Evolutionary conservation across 2,113 vertebrate species (phyloP), one percentile per base, ranked within the genome.

Genomic region (Alouatta palliata): DNA sequence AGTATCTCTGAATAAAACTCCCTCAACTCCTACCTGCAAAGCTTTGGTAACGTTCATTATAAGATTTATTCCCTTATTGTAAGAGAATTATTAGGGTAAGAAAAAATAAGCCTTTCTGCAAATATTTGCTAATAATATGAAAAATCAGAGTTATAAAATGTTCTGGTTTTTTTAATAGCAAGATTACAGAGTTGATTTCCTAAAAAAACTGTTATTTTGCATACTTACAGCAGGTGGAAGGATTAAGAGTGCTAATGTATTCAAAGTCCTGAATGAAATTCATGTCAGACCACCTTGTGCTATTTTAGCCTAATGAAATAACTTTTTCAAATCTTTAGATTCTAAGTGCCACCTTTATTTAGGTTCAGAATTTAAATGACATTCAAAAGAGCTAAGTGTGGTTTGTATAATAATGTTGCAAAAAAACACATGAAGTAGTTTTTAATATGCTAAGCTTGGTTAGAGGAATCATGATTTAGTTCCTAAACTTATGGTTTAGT

Each of bases 161-260:
- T 87, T 96, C 75, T 81, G 47, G 40, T 70, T 71, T 94, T 20
- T 54, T 61, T 68, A 92, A 96, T 90, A 70, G 21, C 49, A 68
- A 95, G 64, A 58, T 61, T 76, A 54, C 82, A 90, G 89, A 64
- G 27, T 94, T 87, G 64, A 52, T 95, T 90, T 92, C 87, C 93
- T 52, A 1, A 2, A 43, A 90, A 88, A 91, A 40, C 45, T 77
- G 79, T 86, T 79, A 86, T 92, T 86, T 96, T 95, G 64, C 95
- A 58, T 95, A 61, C 25, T 90, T 93, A 73, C 8, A 75, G 97
- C 96, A 98, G 97, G 97, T 98, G 98, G 95, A 89, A 97, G 90
- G 79, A 96, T 97, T 95, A 94, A 54, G 66, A 87, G 90, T 97
- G 98, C 95, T 97, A 95, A 98, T 98, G 8, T 97, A 97, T 97